These are phyloP conservation scores for Pocillopora grandis DNA, from an alignment of 92 coral and sea anemone species.

Conservation along the genomic window DNA sequence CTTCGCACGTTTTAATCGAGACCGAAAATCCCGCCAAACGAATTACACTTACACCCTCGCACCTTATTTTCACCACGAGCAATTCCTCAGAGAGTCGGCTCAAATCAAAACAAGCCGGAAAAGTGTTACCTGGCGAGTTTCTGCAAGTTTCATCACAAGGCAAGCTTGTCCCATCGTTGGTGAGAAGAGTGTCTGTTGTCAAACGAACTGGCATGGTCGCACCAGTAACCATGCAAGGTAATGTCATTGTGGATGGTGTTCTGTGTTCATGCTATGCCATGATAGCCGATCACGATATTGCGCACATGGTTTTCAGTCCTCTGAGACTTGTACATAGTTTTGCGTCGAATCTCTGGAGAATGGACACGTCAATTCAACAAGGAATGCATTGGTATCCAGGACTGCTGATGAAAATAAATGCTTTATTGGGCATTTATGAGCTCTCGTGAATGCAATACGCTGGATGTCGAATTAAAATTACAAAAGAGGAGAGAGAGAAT, in stretches of 20 bases:
- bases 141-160: slow-evolving; percentile 60
- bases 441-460: slow-evolving; percentile 8
- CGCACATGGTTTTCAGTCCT: slow-evolving; percentile 79
- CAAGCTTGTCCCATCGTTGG: slow-evolving; percentile 57
- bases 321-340: slow-evolving; percentile 62
- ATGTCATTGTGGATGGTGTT: slow-evolving; percentile 83
- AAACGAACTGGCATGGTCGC: slow-evolving; percentile 78
- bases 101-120: slow-evolving; percentile 71
- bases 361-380: slow-evolving; percentile 45
- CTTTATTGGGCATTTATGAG: slow-evolving; percentile 34
- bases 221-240: slow-evolving; percentile 88
- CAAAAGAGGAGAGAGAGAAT: background rate
- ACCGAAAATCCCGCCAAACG: slow-evolving; percentile 69
- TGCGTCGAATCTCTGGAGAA: slow-evolving; percentile 54
- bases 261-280: slow-evolving; percentile 92
- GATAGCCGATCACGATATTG: slow-evolving; percentile 71
- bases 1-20: slow-evolving; percentile 65
- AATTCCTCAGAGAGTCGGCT: slow-evolving; percentile 38
- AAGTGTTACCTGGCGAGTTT: slow-evolving; percentile 69
- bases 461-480: background rate
- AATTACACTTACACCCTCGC: slow-evolving; percentile 76
- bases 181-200: slow-evolving; percentile 54
- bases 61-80: slow-evolving; percentile 71
- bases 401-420: slow-evolving; percentile 65
- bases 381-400: slow-evolving; percentile 96